Evolutionary conservation across 2,113 vertebrate species (phyloP).

Genomic region (Cochlearius cochlearius): DNA sequence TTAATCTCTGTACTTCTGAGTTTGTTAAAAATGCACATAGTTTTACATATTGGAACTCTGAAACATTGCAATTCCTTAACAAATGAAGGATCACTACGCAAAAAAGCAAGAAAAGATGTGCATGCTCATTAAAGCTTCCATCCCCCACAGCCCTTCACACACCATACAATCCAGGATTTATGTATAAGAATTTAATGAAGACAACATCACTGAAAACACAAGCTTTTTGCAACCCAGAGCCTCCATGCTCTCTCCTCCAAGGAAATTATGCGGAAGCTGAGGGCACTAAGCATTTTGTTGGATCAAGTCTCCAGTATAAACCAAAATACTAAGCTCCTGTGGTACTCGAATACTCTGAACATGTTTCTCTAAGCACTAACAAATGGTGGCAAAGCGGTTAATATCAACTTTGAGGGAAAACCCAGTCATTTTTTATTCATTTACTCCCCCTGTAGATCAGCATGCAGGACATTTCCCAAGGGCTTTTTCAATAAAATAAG

Average conservation of each 20-base stretch:
- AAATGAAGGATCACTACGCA: not conserved
- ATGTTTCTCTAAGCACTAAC: not conserved
- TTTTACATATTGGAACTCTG: slow-evolving; percentile 1
- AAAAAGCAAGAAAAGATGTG: not conserved
- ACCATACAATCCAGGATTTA: not conserved
- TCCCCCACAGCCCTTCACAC: not conserved
- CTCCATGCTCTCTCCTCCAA: not conserved
- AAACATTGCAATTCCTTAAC: not conserved
- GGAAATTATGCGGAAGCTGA: not conserved
- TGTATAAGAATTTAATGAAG: not conserved
- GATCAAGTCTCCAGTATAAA: not conserved
- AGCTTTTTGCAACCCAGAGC: not conserved
- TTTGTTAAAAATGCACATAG: slow-evolving; percentile 44
- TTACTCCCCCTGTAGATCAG: not conserved
- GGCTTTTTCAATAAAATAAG: not conserved
- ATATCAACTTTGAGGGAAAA: not conserved
- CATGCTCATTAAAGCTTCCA: not conserved
- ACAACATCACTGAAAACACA: not conserved
- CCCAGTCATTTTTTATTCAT: not conserved
- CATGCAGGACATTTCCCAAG: not conserved
- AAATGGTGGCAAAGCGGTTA: not conserved
- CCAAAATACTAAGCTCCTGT: not conserved
- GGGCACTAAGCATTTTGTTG: not conserved
- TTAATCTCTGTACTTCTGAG: not conserved
- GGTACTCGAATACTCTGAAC: not conserved